Percentiles rank a stretch among this genome's conserved stretches.
Conservation (phyloP, 2,888 invertebrate species). For the Smittia aterrima region DNA sequence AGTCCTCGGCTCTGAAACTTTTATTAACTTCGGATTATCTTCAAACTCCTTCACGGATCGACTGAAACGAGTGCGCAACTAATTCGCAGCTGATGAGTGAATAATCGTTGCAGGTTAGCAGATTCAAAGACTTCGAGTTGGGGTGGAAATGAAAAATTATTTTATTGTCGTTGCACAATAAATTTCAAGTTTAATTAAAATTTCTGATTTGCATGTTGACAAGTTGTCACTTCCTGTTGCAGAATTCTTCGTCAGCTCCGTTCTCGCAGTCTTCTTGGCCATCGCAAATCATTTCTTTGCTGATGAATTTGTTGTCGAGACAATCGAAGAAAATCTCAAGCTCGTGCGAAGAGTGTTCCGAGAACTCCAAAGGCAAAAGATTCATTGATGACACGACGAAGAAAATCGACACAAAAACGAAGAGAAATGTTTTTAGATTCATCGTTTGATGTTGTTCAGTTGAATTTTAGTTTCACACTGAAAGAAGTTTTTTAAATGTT, state of each 20-base stretch:
- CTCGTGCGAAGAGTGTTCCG: not conserved
- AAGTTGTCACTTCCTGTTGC: not conserved
- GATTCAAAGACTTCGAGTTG: not conserved
- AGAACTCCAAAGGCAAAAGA: not conserved
- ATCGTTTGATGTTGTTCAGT: not conserved
- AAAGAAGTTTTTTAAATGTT: not conserved
- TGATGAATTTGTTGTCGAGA: conserved; percentile 29
- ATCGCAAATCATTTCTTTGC: conserved; percentile 24
- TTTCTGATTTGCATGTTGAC: too few species aligned
- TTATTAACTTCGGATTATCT: conserved; percentile 33
- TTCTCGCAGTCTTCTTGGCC: conserved; percentile 10
- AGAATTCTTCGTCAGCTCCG: conserved; percentile 25
- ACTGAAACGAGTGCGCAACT: not conserved
- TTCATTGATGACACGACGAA: too few species aligned
- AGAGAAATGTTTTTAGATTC: not conserved
- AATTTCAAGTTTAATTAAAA: conserved; percentile 1
- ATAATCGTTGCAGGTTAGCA: conserved; percentile 22
- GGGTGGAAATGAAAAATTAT: conserved; percentile 8
- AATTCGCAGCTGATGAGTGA: conserved; percentile 32
- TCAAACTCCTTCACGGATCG: not conserved
- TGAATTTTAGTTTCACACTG: not conserved
- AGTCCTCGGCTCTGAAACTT: not conserved
- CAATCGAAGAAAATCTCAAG: conserved; percentile 31
- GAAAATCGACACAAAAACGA: not conserved
- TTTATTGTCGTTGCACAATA: not conserved